These are phyloP conservation scores for Priocnemis perturbator DNA, from an alignment of 2,888 invertebrate genomes.

Conservation along the genomic window DNA sequence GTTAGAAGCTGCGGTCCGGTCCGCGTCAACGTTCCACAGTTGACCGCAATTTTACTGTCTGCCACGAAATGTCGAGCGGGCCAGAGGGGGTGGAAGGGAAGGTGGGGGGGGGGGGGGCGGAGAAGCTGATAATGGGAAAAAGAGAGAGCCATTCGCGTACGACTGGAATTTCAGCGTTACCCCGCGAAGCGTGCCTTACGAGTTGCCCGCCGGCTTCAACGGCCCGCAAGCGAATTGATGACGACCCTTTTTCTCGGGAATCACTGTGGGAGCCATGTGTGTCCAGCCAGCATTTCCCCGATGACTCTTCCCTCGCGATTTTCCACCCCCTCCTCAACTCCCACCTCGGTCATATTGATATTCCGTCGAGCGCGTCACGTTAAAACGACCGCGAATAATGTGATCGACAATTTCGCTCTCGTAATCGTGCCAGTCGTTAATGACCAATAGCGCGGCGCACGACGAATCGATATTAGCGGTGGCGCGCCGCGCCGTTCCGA, in stretches of 20 bases:
- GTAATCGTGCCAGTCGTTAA: too few relatives aligned
- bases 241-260: neutral
- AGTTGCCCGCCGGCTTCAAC: neutral
- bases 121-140: constrained; percentile 8
- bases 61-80: constrained; percentile 32
- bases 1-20: constrained; percentile 51
- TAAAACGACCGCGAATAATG: too few relatives aligned
- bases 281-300: too few relatives aligned
- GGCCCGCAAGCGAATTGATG: neutral
- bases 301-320: neutral
- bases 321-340: too few relatives aligned
- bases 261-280: too few relatives aligned
- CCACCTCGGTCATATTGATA: too few relatives aligned
- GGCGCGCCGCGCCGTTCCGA: too few relatives aligned
- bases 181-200: neutral
- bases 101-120: neutral
- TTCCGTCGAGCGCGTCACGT: too few relatives aligned
- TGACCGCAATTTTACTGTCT: constrained; percentile 50
- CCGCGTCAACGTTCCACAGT: constrained; percentile 46
- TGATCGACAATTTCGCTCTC: too few relatives aligned
- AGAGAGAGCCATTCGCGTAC: neutral
- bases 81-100: neutral
- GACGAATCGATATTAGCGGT: too few relatives aligned
- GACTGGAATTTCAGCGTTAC: constrained; percentile 6
- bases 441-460: too few relatives aligned